Evolutionary conservation across 2,797 vertebrate species (phyloP).

Genomic region (Takifugu rubripes): DNA sequence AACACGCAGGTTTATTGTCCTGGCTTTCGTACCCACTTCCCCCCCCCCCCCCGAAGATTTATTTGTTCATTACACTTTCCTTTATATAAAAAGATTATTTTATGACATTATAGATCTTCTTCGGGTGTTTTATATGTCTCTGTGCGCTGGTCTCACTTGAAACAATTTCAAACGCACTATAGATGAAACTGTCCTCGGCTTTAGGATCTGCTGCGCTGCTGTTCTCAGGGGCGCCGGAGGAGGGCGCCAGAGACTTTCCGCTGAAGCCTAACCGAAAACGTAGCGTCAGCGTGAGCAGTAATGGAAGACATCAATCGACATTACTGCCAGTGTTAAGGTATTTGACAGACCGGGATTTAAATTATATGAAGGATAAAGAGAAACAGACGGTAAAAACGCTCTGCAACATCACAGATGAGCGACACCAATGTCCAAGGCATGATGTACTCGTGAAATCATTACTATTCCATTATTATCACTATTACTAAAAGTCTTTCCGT

Average conservation of each 20-base stretch:
- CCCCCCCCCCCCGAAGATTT: background rate
- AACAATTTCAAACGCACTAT: slow-evolving; percentile 6
- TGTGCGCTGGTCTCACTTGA: slow-evolving; percentile 1
- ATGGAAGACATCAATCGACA: slow-evolving; percentile 24
- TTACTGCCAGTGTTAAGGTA: slow-evolving; percentile 16
- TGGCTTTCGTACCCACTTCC: background rate
- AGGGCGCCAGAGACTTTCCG: slow-evolving; percentile 50
- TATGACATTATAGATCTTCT: slow-evolving; percentile 9
- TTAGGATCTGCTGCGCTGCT: slow-evolving; percentile 13
- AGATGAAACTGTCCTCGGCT: background rate
- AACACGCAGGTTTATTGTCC: background rate
- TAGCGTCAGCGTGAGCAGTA: slow-evolving; percentile 1
- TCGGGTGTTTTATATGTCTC: background rate
- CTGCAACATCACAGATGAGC: background rate
- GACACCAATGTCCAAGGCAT: background rate
- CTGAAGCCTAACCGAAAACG: background rate
- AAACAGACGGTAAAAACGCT: slow-evolving; percentile 5
- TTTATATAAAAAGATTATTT: slow-evolving; percentile 15
- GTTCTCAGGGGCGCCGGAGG: slow-evolving; percentile 22
- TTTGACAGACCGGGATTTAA: slow-evolving; percentile 16
- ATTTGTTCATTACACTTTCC: background rate
- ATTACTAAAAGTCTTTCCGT: background rate
- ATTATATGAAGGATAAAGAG: background rate
- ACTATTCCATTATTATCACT: background rate
- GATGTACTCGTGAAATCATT: background rate